These are phyloP conservation scores for Halyomorpha halys DNA, from an alignment of 1,140 invertebrate genomes.

Conservation along the genomic window DNA sequence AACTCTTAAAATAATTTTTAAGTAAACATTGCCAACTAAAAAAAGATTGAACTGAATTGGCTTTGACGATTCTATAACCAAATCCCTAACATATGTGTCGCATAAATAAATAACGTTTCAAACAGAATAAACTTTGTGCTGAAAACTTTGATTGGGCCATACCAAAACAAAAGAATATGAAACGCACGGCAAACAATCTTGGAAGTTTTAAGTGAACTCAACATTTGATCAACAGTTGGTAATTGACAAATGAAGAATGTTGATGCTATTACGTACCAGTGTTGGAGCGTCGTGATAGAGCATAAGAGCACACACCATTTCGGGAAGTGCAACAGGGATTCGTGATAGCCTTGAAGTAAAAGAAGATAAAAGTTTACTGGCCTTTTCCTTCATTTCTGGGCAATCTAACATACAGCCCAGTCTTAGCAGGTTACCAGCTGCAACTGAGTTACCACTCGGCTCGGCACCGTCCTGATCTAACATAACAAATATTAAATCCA, in stretches of 20 bases:
- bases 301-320: constrained; percentile 66
- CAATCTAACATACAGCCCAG: constrained; percentile 56
- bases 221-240: too few relatives aligned
- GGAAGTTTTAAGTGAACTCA: too few relatives aligned
- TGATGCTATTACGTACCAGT: constrained; percentile 42
- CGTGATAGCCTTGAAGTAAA: constrained; percentile 49
- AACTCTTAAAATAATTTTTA: too few relatives aligned
- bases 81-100: too few relatives aligned
- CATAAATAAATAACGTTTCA: too few relatives aligned
- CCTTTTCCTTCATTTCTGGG: constrained; percentile 45
- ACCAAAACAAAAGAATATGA: too few relatives aligned
- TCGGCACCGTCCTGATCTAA: constrained; percentile 90
- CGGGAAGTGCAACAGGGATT: constrained; percentile 57
- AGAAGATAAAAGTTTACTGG: constrained; percentile 48
- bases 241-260: background rate
- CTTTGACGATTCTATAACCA: too few relatives aligned
- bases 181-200: too few relatives aligned
- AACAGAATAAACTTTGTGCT: too few relatives aligned
- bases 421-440: constrained; percentile 68
- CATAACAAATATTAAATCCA: constrained; percentile 29
- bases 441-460: constrained; percentile 82
- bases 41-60: too few relatives aligned
- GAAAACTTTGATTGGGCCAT: too few relatives aligned
- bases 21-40: too few relatives aligned
- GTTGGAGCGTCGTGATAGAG: constrained; percentile 53